phyloP scores from a whole-genome alignment of 2,113 vertebrate species.

The human region DNA sequence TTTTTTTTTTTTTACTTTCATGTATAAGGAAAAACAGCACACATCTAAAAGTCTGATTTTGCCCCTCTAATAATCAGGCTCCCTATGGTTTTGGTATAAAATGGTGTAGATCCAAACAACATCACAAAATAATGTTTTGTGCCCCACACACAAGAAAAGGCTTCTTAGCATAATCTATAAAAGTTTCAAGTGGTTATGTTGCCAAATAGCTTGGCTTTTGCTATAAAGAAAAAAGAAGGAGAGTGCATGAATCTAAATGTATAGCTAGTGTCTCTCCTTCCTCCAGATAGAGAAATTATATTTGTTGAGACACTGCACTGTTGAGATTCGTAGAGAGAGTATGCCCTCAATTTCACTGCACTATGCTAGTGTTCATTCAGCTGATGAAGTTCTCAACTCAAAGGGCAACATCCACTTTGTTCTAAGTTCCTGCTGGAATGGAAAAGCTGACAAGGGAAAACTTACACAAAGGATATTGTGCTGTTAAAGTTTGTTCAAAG shows the following conservation, averaged over 20 bases:
- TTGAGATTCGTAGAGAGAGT: slow-evolving; percentile 82
- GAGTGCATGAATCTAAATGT: slow-evolving; percentile 56
- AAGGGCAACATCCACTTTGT: slow-evolving; percentile 87
- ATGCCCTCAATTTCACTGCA: slow-evolving; percentile 87
- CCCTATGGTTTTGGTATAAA: not conserved
- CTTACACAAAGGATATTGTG: slow-evolving; percentile 88
- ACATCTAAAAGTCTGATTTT: slow-evolving; percentile 16
- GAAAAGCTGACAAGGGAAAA: slow-evolving; percentile 88
- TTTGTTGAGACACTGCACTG: slow-evolving; percentile 82
- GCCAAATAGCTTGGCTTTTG: slow-evolving; percentile 75
- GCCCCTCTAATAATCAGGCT: not conserved
- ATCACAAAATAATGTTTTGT: not conserved
- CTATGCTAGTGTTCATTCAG: slow-evolving; percentile 83
- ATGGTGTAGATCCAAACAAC: not conserved
- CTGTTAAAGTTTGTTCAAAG: slow-evolving; percentile 90
- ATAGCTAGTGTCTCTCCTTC: slow-evolving; percentile 72
- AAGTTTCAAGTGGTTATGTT: slow-evolving; percentile 68
- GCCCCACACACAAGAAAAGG: not conserved
- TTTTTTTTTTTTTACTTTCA: not conserved
- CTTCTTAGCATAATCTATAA: not conserved
- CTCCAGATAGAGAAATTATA: slow-evolving; percentile 82
- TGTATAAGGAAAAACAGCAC: not conserved
- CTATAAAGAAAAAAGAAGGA: slow-evolving; percentile 43
- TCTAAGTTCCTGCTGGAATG: slow-evolving; percentile 87
- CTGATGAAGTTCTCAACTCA: slow-evolving; percentile 87